Evolutionary conservation across 2,113 vertebrate species (phyloP), one percentile per base, ranked within the genome.

Genomic region (Pampusana beccarii): DNA sequence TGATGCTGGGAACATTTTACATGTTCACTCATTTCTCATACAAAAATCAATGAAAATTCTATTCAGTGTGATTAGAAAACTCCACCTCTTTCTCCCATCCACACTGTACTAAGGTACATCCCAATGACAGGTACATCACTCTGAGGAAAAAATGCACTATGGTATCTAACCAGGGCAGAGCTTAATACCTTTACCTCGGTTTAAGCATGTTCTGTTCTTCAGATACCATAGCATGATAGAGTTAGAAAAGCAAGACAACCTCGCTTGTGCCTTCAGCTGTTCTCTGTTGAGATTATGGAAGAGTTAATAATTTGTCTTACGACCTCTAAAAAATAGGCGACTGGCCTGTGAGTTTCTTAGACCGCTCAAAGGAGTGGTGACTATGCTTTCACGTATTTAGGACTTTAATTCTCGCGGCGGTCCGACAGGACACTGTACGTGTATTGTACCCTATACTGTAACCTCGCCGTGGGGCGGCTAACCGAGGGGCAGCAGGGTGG

Each of bases 261-360:
- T 5, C 2, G 1, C 53, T 21, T 12, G 6, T 56, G 28, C 13
- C 5, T 50, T 23, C 73, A 25, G 25, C 50, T 21, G 29, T 12
- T 11, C 36, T 25, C 12, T 11, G 31, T 3, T 10, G 31, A 12
- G 7, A 33, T 42, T 23, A 23, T 1, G 17, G 18, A 23, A 8
- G 6, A 12, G 7, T 53, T 28, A 26, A 12, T 57, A 8, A 46
- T 18, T 26, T 19, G 12, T 9, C 0, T n/a, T 34, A 23, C 0
- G 7, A 33, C 6, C 13, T 40, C 11, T 17, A 9, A 31, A 28
- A 23, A 54, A 12, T 7, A 29, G 44, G 18, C 15, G 3, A 11
- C 0, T 0, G 0, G 5, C 3, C 0, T 3, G 0, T 3, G 3
- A 6, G 4, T 3, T 36, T 1, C 25, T 0, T 0, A 5, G 14